Evolutionary conservation across 2,888 invertebrate genomes (phyloP), one percentile per base, ranked within the genome.

Genomic region (Melinaea menophilus): DNA sequence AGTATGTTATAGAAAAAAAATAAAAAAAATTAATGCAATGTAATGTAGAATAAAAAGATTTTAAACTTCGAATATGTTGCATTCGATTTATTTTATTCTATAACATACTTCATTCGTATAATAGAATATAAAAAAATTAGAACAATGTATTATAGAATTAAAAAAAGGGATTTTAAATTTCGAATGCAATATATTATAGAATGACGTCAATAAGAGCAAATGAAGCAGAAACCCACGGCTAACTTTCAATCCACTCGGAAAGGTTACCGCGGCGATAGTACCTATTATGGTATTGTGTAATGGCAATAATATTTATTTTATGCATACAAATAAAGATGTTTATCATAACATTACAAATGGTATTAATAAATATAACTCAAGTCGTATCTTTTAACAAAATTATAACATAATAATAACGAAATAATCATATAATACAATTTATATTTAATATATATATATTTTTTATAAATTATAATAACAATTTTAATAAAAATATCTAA

Each of bases 211-310:
- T 60, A 31, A 22, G 35, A 58, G 47, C 48, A 61, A 67, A 67
- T 67, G 61, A 61, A 57, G 61, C 61, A 67, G 62, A 65, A 67
- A 67, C 63, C 65, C 56, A 63, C 63, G 63, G 65, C 48, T 69
- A 61, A 68, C 69, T 69, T 69, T 69, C 69, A 69, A 69, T 66
- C 63, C 61, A 59, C 54, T 61, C 61, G 65, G 56, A 68, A 69
- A 69, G 68, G 68, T 69, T 68, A 69, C 61, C 64, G 56, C 63
- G 61, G 61, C 61, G 63, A 62, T 57, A 66, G 65, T 63, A 59
- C 37, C 47, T 55, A 58, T 41, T 62, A 58, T 31, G 55, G 59
- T 56, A 67, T 68, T 68, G 68, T 66, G 66, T 66, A 68, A 68
- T 68, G 56, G 57, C 63, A 56, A 59, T 59, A 57, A 33, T 61